Conservation (phyloP, 2,888 invertebrate genomes). For the Eurytoma adleriae region DNA sequence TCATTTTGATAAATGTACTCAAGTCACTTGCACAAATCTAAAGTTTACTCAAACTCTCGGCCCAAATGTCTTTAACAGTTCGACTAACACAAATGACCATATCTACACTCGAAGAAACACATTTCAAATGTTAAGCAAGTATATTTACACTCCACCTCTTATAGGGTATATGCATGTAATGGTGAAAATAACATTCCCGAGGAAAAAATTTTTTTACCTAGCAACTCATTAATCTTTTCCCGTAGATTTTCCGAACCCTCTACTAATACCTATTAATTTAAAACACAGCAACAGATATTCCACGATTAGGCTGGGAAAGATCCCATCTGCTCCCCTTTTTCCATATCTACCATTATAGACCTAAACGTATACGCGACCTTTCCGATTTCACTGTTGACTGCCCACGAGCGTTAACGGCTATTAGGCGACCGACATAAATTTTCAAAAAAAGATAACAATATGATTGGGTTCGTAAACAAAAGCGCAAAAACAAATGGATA, state of each 20-base stretch:
- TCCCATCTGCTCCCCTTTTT: conserved; percentile 2
- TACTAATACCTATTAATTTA: conserved; percentile 6
- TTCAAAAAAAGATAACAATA: background rate
- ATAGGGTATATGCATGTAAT: too few species aligned
- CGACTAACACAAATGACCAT: too few species aligned
- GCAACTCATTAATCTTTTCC: background rate
- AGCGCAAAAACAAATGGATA: too few species aligned
- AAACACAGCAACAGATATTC: background rate
- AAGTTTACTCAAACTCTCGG: too few species aligned
- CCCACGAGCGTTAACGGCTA: background rate
- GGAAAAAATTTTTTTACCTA: too few species aligned
- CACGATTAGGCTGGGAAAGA: conserved; percentile 6
- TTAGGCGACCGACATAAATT: background rate
- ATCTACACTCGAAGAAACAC: too few species aligned
- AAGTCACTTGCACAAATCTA: too few species aligned
- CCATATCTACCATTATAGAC: background rate
- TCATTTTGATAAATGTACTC: too few species aligned
- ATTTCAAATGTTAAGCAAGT: too few species aligned
- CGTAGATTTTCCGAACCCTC: background rate
- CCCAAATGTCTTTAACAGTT: too few species aligned
- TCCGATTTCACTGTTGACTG: conserved; percentile 1
- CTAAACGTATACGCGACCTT: background rate
- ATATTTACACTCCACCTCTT: too few species aligned
- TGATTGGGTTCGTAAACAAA: background rate
- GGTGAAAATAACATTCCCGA: too few species aligned